These are phyloP conservation scores for Coccyzus lansbergi DNA, from an alignment of 2,797 vertebrate genomes.

Conservation along the genomic window DNA sequence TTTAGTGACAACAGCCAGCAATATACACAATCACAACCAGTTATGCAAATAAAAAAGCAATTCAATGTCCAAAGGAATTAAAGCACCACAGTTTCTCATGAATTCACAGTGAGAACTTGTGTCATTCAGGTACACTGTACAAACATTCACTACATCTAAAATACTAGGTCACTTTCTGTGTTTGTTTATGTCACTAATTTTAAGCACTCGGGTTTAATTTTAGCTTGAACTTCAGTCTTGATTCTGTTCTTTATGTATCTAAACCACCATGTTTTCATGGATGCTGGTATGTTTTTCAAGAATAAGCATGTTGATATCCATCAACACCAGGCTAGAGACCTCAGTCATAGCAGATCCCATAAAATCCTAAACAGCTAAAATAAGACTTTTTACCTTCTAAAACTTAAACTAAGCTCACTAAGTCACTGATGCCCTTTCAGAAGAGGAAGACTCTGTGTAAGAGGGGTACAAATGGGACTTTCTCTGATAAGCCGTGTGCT, in stretches of 20 bases:
- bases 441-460: background rate
- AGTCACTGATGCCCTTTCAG: background rate
- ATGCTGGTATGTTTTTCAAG: background rate
- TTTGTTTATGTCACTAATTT: background rate
- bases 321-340: background rate
- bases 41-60: background rate
- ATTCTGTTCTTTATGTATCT: background rate
- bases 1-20: background rate
- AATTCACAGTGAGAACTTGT: background rate
- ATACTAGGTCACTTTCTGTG: background rate
- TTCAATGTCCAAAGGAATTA: background rate
- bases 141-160: background rate
- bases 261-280: background rate
- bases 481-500: fast-evolving
- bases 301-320: background rate
- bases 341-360: background rate
- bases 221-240: background rate
- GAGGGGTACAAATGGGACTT: background rate
- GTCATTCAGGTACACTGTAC: background rate
- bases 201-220: background rate
- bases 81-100: background rate
- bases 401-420: background rate
- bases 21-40: background rate
- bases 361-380: background rate
- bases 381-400: background rate